Base-by-base conservation (phyloP, 2,888 invertebrate species). In the Chesias legatella region DNA sequence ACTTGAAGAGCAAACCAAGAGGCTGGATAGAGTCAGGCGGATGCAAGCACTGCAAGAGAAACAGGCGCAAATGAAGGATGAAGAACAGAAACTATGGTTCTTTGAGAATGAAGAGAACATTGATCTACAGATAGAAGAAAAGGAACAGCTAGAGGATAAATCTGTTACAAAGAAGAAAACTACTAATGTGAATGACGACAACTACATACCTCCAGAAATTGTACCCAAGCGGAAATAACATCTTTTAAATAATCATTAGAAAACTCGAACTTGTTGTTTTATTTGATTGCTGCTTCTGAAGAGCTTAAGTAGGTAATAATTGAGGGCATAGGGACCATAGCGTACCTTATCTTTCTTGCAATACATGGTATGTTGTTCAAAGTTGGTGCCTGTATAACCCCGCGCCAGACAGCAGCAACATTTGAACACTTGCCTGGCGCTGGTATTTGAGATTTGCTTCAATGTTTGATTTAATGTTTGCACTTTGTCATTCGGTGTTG, bases 31-130 rank as follows among this genome's bases (percentile, higher is more conserved):
- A 58, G 89, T 92, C 23, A 78, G 72, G 29, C 73, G 90, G 3
- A 62, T 85, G 28, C 71, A 80, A 46, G 55, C 73, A 6, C 75
- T 91, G 49, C 60, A 75, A 56, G 70, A 88, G 29, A 88, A 91
- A 43, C 91, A 92, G 62, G 76, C 89, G 33, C 77, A 89, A 27
- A 71, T 94, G 47, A 56, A 82, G 40, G 78, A 89, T 11, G 63
- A 78, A 28, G 91, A 90, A 62, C 95, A 95, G 63, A 89, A 90
- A 53, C 67, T 93, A 34, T 93, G 93, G 93, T 96, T 94, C 90
- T 96, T 96, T 79, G 94, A 95, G 45, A 93, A 94, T 64, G 91
- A 94, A 68, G 94, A 95, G 25, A 74, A 92, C 58, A 90, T 94
- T 55, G 94, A 95, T 60, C 78, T 95, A 29, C 72, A 90, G 69